Evolutionary conservation across 2,797 vertebrate genomes (phyloP).

Genomic region (Dendrocincla fuliginosa): DNA sequence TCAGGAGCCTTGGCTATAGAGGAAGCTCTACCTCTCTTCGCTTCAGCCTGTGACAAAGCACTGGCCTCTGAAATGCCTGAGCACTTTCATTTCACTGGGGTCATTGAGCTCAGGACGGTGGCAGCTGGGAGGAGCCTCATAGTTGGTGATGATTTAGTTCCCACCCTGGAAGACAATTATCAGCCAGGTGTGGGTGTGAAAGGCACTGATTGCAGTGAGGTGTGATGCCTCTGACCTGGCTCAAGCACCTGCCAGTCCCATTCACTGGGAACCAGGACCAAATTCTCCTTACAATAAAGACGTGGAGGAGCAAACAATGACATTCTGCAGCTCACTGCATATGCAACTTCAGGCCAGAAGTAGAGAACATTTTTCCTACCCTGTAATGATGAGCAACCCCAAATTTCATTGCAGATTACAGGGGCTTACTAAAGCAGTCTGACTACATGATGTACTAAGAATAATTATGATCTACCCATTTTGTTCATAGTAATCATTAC

Average conservation of each 20-base stretch:
- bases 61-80: background rate
- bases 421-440: background rate
- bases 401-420: background rate
- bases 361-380: background rate
- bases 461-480: background rate
- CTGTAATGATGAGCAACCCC: background rate
- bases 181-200: background rate
- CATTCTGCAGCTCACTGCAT: background rate
- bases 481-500: background rate
- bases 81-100: background rate
- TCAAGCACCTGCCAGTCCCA: background rate
- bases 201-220: background rate
- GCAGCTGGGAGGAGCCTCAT: background rate
- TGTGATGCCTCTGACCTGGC: background rate
- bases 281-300: background rate
- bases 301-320: accelerated
- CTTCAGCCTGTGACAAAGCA: background rate
- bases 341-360: background rate
- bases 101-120: background rate
- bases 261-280: background rate
- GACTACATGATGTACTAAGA: background rate
- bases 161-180: background rate
- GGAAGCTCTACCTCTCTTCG: background rate
- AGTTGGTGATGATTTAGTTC: background rate
- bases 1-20: background rate